These are phyloP conservation scores for Drosophila longiperda DNA, from an alignment of 2,888 invertebrate species.

Conservation along the genomic window DNA sequence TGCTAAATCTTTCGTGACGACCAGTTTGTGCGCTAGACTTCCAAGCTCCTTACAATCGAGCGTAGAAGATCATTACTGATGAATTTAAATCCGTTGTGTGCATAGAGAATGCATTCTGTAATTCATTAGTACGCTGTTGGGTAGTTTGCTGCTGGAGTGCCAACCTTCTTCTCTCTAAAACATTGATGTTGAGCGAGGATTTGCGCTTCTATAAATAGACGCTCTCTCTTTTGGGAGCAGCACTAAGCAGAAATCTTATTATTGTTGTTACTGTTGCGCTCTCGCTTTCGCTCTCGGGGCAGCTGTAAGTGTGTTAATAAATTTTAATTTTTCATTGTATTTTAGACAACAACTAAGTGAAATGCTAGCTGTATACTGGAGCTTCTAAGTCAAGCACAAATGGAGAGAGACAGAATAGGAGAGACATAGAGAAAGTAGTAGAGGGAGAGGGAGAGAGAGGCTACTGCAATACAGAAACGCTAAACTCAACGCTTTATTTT, in stretches of 20 bases:
- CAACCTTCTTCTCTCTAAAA: not conserved
- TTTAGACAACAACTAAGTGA: not conserved
- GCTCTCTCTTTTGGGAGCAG: not conserved
- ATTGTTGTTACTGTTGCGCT: constrained; percentile 4
- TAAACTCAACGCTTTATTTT: constrained; percentile 36
- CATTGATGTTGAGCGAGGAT: not conserved
- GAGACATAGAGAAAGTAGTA: not conserved
- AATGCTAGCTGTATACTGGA: not conserved
- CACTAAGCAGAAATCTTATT: not conserved
- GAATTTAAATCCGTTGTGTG: not conserved
- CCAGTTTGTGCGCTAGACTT: not conserved
- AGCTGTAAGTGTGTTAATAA: not conserved
- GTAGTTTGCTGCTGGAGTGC: not conserved
- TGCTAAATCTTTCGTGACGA: not conserved
- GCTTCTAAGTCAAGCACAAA: not conserved
- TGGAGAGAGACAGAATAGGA: not conserved
- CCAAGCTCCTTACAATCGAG: not conserved
- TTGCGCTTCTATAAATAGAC: not conserved
- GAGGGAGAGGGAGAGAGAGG: not conserved
- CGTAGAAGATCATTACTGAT: not conserved
- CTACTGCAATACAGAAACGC: not conserved
- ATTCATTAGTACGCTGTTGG: not conserved
- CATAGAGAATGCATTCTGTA: not conserved
- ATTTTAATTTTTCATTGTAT: not conserved
- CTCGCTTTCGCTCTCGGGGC: not conserved